Evolutionary conservation across 2,113 vertebrate genomes (phyloP).

Genomic region (Spermophilus dauricus): DNA sequence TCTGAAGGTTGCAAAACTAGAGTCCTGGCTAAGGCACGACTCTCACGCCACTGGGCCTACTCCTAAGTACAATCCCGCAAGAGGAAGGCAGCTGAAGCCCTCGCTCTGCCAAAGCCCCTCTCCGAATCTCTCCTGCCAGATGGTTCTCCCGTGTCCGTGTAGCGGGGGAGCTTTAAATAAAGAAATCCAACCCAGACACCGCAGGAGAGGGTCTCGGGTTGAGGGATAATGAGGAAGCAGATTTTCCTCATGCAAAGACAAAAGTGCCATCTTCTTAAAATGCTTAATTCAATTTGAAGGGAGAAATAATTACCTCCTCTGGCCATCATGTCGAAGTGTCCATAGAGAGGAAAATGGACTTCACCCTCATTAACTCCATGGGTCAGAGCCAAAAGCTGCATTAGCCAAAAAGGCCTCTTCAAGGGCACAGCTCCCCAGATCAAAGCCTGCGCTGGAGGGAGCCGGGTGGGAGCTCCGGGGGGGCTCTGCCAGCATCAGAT

Average conservation of each 20-base stretch:
- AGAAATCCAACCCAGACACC: neutral
- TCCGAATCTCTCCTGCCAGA: neutral
- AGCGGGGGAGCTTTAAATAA: neutral
- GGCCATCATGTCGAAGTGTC: neutral
- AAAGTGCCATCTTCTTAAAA: slow-evolving; percentile 63
- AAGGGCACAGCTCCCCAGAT: neutral
- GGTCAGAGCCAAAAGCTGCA: slow-evolving; percentile 36
- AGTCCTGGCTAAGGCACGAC: too few species aligned
- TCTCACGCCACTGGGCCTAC: too few species aligned
- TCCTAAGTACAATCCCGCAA: too few species aligned
- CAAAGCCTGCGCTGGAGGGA: accelerated
- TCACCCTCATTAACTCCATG: neutral
- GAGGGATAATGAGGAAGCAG: slow-evolving; percentile 48
- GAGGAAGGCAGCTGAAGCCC: too few species aligned
- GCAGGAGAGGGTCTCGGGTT: neutral
- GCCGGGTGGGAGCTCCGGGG: accelerated
- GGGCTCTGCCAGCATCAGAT: neutral
- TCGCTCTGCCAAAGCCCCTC: too few species aligned
- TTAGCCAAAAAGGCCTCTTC: neutral
- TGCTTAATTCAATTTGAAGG: slow-evolving; percentile 67
- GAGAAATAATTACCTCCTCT: slow-evolving; percentile 58
- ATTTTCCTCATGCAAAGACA: slow-evolving; percentile 28
- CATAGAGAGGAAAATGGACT: slow-evolving; percentile 35
- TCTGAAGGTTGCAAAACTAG: too few species aligned
- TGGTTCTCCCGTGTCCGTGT: neutral